Evolutionary conservation across 2,888 invertebrate genomes (phyloP).

Genomic region (Myathropa florea): DNA sequence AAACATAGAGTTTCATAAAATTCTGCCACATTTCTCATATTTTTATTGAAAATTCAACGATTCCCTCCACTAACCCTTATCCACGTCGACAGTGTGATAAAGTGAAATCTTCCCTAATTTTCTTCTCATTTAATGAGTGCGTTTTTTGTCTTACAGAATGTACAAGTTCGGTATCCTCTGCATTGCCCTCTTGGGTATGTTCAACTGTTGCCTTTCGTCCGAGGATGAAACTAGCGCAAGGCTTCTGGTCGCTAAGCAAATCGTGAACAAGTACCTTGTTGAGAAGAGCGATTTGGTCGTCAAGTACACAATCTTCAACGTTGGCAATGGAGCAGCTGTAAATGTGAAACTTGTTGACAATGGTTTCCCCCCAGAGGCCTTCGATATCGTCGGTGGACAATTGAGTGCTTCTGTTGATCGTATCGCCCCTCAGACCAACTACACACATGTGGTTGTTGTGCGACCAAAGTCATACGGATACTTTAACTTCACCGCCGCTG

Average conservation of each 20-base stretch:
- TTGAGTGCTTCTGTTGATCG: constrained; percentile 91
- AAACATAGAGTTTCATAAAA: not conserved
- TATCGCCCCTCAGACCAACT: constrained; percentile 95
- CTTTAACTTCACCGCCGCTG: constrained; percentile 98
- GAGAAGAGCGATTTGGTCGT: constrained; percentile 98
- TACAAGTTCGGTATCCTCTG: constrained; percentile 63
- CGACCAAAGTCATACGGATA: constrained; percentile 94
- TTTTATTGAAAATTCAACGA: constrained; percentile 37
- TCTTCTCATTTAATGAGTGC: not conserved
- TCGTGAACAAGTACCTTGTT: constrained; percentile 97
- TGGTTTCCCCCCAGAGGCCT: constrained; percentile 95
- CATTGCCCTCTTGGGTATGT: constrained; percentile 75
- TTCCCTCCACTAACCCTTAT: constrained; percentile 7
- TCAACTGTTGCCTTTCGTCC: constrained; percentile 76
- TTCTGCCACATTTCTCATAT: not conserved
- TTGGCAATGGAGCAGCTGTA: constrained; percentile 94
- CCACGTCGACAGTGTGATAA: constrained; percentile 60
- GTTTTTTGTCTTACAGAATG: constrained; percentile 61
- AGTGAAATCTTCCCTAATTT: constrained; percentile 19
- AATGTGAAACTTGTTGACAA: constrained; percentile 92
- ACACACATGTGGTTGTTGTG: constrained; percentile 95
- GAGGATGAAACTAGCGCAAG: constrained; percentile 90
- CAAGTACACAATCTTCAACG: constrained; percentile 96
- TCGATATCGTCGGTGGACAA: constrained; percentile 94
- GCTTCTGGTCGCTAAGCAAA: constrained; percentile 94